Percentiles rank a stretch among this genome's conserved stretches.
phyloP scores from a whole-genome alignment of 1,140 invertebrate genomes.

The Drosophila arawakana region DNA sequence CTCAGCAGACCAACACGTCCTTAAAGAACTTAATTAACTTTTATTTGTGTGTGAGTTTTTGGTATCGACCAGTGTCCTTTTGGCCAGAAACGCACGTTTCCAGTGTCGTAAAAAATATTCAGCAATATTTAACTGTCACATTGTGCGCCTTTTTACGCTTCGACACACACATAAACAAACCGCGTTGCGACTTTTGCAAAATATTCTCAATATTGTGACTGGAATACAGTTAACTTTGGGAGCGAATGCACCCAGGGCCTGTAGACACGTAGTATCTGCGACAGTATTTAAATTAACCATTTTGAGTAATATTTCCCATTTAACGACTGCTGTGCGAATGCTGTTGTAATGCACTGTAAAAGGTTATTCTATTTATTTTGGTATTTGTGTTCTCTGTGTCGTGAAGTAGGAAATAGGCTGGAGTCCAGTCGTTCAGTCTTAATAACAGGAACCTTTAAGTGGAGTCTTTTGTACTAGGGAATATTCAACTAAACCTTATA shows the following conservation, averaged over 20 bases:
- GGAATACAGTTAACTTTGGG: conserved; percentile 43
- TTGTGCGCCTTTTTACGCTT: conserved; percentile 74
- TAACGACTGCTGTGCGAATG: conserved; percentile 20
- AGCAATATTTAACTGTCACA: conserved; percentile 78
- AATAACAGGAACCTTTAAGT: too few relatives aligned
- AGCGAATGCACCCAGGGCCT: not conserved
- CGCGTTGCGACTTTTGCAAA: conserved; percentile 61
- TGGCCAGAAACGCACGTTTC: conserved; percentile 28
- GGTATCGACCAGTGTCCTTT: conserved; percentile 5
- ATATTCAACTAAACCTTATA: not conserved
- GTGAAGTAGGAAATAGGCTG: too few relatives aligned
- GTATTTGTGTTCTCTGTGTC: too few relatives aligned
- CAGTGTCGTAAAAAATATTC: conserved; percentile 63
- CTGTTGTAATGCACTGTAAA: conserved; percentile 1
- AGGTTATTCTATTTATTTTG: not conserved
- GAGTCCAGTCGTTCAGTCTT: too few relatives aligned
- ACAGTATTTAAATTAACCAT: conserved; percentile 57
- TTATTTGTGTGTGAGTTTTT: conserved; percentile 17
- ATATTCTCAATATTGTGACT: conserved; percentile 70
- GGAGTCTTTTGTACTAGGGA: too few relatives aligned
- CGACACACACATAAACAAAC: conserved; percentile 74
- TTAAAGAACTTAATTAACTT: conserved; percentile 67
- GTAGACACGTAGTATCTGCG: conserved; percentile 8
- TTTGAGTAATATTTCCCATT: conserved; percentile 35
- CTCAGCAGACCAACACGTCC: conserved; percentile 44